These are phyloP conservation scores for Irena cyanogastra DNA, from an alignment of 2,113 vertebrate genomes.

Conservation along the genomic window DNA sequence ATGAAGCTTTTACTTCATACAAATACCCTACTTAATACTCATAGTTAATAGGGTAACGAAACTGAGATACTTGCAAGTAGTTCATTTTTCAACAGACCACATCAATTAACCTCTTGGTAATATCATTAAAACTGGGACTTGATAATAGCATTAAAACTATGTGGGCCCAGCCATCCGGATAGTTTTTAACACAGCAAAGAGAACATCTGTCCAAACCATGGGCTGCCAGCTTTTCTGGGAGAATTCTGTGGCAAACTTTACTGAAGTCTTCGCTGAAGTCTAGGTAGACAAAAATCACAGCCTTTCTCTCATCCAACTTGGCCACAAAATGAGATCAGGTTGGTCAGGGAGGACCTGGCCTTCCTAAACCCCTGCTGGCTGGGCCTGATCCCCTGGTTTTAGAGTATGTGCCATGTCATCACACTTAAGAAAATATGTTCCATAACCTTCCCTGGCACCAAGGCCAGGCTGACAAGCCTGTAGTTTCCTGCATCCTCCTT, in stretches of 20 bases:
- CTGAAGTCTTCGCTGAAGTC: neutral
- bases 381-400: neutral
- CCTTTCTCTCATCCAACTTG: neutral
- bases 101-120: neutral
- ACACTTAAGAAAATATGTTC: no score
- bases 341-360: neutral
- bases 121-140: neutral
- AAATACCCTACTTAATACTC: neutral
- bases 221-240: neutral
- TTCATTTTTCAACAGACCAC: neutral
- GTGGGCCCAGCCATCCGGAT: neutral
- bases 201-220: neutral
- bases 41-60: neutral
- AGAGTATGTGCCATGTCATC: neutral
- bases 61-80: neutral
- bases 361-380: neutral
- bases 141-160: neutral
- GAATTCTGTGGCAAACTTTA: neutral
- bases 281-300: neutral
- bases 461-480: neutral
- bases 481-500: neutral
- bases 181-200: neutral
- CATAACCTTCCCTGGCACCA: accelerated
- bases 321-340: neutral
- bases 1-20: neutral